Conservation (phyloP, 2,113 vertebrate genomes). For the Aviceda subcristata region DNA sequence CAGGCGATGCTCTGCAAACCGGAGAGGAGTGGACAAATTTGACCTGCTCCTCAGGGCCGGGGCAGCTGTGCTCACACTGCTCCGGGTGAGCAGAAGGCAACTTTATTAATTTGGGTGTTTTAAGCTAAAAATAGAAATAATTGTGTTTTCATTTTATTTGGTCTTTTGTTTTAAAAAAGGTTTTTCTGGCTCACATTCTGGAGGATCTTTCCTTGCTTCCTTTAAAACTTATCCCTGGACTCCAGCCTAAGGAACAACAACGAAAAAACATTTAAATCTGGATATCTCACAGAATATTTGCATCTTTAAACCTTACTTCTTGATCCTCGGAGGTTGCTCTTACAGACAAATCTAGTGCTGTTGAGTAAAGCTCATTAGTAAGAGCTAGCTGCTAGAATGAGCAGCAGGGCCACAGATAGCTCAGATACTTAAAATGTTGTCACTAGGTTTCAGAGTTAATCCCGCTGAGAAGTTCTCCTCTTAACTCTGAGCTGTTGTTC, state of each 20-base stretch:
- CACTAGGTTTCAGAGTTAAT: constrained; percentile 36
- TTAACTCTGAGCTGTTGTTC: background rate
- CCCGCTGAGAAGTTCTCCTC: background rate
- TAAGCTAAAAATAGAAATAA: background rate
- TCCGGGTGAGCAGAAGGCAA: background rate
- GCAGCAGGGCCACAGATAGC: background rate
- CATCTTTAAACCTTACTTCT: constrained; percentile 7
- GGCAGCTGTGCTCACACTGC: background rate
- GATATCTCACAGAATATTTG: background rate
- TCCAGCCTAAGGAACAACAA: background rate
- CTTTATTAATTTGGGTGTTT: background rate
- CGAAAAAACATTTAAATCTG: background rate
- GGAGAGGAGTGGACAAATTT: fast-evolving
- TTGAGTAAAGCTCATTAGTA: constrained; percentile 23
- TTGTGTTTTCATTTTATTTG: background rate
- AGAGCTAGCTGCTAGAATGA: background rate
- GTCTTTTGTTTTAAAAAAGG: background rate
- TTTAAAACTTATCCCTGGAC: background rate
- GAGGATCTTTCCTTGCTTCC: background rate
- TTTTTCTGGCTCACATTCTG: background rate
- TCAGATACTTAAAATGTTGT: background rate
- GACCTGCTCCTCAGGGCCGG: background rate
- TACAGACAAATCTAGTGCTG: background rate
- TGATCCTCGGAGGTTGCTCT: background rate
- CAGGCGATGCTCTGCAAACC: fast-evolving